Base-by-base conservation (phyloP, 2,113 vertebrate genomes). In the Xiphias gladius region DNA sequence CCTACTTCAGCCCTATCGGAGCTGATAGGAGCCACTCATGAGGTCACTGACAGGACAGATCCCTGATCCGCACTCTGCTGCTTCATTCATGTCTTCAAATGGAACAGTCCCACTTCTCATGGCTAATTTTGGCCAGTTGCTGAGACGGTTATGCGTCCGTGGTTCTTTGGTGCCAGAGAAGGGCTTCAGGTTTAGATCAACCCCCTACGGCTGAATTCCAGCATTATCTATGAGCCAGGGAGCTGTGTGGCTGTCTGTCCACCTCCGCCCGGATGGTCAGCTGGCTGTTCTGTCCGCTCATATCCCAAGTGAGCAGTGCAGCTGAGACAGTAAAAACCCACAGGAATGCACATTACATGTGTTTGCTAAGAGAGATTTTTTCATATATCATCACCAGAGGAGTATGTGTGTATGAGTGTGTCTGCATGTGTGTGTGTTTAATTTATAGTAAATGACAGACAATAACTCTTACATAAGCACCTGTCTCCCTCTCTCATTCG, bases 61-160 rank as follows among this genome's bases (percentile, higher is more conserved):
- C 66, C 55, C 75, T 24, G 66, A 48, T 54, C 73, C n/a, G 41
- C 58, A 50, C 59, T 70, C 39, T 39, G 73, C 48, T 4, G 69
- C 82, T 82, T 87, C 82, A 78, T 90, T 88, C 92, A 87, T 89
- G 92, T 90, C 94, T 95, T 80, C 93, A 94, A 93, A 95, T 92
- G 92, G 94, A 93, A 65, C 62, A 22, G 73, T 77, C 70, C 80
- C 69, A 57, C 78, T 82, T 80, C 84, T 67, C 67, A 19, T 73
- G 87, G 88, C 94, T 95, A 95, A 95, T 94, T 95, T 93, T 93
- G 93, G 94, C 88, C 88, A 69, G 70, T 91, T 86, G 88, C 87
- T 93, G 86, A 73, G 87, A 89, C 57, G 41, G 87, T 80, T 41
- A 68, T 88, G 85, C 63, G 75, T 70, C 87, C 67, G 43, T 75